phyloP scores from a whole-genome alignment of 2,797 vertebrate species.

The Gobio occitaniae region DNA sequence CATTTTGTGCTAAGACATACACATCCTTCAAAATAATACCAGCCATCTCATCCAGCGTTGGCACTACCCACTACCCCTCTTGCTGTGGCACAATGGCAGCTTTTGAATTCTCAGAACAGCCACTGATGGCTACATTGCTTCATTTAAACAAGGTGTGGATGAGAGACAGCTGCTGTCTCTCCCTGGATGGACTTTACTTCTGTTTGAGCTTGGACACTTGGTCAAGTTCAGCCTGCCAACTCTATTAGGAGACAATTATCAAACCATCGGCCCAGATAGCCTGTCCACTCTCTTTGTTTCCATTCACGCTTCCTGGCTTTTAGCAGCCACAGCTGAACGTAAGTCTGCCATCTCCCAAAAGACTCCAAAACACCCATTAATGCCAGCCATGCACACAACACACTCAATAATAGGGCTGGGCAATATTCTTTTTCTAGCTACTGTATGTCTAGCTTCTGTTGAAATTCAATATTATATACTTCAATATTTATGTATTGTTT shows the following conservation, averaged over 20 bases:
- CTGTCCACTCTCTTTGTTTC: constrained; percentile 62
- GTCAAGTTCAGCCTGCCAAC: constrained; percentile 68
- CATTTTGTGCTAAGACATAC: neutral
- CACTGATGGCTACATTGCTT: constrained; percentile 66
- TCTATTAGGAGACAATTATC: constrained; percentile 72
- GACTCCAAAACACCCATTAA: constrained; percentile 57
- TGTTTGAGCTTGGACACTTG: constrained; percentile 69
- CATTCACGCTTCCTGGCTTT: constrained; percentile 73
- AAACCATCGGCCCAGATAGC: constrained; percentile 61
- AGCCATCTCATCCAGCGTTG: neutral
- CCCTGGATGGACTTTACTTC: constrained; percentile 36
- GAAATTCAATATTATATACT: no score
- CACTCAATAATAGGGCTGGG: neutral
- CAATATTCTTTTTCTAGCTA: neutral
- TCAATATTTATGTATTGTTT: no score
- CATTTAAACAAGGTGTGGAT: constrained; percentile 69
- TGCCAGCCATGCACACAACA: constrained; percentile 19
- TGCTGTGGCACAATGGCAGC: constrained; percentile 12
- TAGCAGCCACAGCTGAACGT: constrained; percentile 72
- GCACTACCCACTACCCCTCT: neutral
- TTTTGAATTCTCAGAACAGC: constrained; percentile 3
- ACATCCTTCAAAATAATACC: neutral
- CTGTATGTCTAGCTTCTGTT: neutral
- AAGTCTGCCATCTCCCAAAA: constrained; percentile 54
- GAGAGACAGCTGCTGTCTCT: constrained; percentile 59